These are phyloP conservation scores for Trematomus loennbergii DNA, from an alignment of 2,113 vertebrate species.

Conservation along the genomic window DNA sequence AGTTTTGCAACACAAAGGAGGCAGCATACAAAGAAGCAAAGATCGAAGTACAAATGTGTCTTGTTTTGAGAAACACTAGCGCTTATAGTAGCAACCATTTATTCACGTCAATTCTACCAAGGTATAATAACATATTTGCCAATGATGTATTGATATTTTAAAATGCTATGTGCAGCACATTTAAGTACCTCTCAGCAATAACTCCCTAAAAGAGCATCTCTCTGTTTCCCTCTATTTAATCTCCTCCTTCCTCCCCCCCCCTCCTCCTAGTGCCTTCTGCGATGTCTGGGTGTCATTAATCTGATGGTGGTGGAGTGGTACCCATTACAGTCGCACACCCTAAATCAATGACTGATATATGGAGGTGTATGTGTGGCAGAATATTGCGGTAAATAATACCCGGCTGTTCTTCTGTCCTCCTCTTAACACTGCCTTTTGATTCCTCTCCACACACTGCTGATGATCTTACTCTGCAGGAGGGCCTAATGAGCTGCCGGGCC, in stretches of 20 bases:
- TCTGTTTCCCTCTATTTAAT: conserved; percentile 64
- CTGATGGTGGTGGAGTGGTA: conserved; percentile 74
- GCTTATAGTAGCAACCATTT: conserved; percentile 30
- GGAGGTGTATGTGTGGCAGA: conserved; percentile 46
- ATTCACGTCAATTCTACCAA: conserved; percentile 40
- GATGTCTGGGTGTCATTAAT: conserved; percentile 74
- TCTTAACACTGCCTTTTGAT: conserved; percentile 57
- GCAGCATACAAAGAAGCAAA: background rate
- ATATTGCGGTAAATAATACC: conserved; percentile 45
- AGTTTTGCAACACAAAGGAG: background rate
- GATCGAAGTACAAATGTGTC: background rate
- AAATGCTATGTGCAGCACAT: conserved; percentile 71
- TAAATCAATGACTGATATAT: conserved; percentile 72
- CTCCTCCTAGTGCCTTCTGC: conserved; percentile 51
- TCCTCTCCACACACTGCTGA: conserved; percentile 63
- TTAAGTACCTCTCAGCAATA: conserved; percentile 66
- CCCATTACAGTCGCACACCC: conserved; percentile 72
- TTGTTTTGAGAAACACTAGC: conserved; percentile 23
- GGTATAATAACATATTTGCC: conserved; percentile 56
- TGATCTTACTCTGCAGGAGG: conserved; percentile 74
- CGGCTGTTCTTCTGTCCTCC: conserved; percentile 38
- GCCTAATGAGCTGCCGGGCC: conserved; percentile 70
- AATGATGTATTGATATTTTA: conserved; percentile 68
- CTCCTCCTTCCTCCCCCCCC: conserved; percentile 29
- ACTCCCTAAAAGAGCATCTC: conserved; percentile 64